Evolutionary conservation across 2,888 invertebrate genomes (phyloP).

Genomic region (Megamerina dolium): DNA sequence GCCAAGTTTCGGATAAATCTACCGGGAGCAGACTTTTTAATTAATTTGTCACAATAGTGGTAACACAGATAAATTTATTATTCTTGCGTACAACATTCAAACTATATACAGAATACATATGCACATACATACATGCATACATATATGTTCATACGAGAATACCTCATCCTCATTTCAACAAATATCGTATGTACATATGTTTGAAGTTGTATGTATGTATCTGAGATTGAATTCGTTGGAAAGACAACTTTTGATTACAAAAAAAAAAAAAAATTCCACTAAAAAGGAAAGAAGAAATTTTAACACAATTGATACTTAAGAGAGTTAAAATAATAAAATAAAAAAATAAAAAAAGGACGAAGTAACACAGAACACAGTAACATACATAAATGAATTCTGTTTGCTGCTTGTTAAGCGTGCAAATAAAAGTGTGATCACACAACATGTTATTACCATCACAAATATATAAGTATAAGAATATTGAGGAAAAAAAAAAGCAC

Average conservation of each 20-base stretch:
- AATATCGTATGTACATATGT: too few species aligned
- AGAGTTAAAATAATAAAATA: constrained; percentile 1
- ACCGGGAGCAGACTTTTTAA: constrained; percentile 40
- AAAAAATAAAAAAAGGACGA: background rate
- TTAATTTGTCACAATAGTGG: constrained; percentile 45
- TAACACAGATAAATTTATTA: constrained; percentile 33
- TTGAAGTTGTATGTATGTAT: too few species aligned
- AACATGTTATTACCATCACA: too few species aligned
- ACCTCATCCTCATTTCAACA: too few species aligned
- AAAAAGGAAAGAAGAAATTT: background rate
- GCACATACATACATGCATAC: background rate
- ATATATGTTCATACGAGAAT: constrained; percentile 3
- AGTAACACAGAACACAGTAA: background rate
- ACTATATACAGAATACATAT: too few species aligned
- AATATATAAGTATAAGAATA: too few species aligned
- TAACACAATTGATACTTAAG: too few species aligned
- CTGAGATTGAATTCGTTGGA: constrained; percentile 6
- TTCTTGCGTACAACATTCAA: too few species aligned
- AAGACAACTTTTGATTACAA: constrained; percentile 16
- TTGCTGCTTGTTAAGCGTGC: background rate
- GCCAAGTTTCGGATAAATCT: constrained; percentile 18
- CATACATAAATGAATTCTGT: background rate
- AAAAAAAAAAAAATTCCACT: constrained; percentile 1
- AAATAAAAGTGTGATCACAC: background rate
- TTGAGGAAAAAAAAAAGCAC: too few species aligned